Evolutionary conservation across 2,888 invertebrate species (phyloP).

Genomic region (Coecobrya sp.): DNA sequence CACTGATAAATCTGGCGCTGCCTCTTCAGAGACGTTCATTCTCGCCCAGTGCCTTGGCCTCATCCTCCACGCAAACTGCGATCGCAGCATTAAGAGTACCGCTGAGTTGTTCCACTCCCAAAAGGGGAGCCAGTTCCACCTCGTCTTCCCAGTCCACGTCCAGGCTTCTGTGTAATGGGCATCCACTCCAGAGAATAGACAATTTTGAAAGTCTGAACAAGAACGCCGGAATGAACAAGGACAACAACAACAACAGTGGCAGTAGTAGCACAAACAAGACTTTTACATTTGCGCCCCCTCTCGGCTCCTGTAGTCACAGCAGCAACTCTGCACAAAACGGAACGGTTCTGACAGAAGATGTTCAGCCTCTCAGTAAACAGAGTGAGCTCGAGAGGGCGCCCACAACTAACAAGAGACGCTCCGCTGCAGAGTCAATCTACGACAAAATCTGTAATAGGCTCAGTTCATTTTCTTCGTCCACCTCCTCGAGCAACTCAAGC

Average conservation of each 20-base stretch:
- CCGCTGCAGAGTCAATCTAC: conserved; percentile 76
- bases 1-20: not conserved
- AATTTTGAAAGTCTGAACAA: conserved; percentile 86
- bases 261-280: conserved; percentile 49
- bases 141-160: conserved; percentile 38
- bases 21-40: conserved; percentile 47
- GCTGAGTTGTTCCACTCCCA: conserved; percentile 85
- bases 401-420: not conserved
- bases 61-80: conserved; percentile 62
- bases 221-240: conserved; percentile 79
- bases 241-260: conserved; percentile 76
- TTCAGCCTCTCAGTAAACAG: not conserved
- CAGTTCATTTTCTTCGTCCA: conserved; percentile 60
- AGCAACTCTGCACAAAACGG: conserved; percentile 4
- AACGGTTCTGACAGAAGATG: conserved; percentile 55
- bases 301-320: not conserved
- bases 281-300: conserved; percentile 39
- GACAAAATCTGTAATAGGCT: conserved; percentile 74
- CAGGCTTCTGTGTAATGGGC: not conserved
- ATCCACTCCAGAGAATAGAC: conserved; percentile 84
- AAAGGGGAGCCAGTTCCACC: conserved; percentile 47
- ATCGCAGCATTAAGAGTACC: conserved; percentile 83
- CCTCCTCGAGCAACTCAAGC: conserved; percentile 9
- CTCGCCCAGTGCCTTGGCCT: conserved; percentile 61
- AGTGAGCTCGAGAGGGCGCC: not conserved